Evolutionary conservation across 2,797 vertebrate species (phyloP), one percentile per base, ranked within the genome.

Genomic region (Sphenodon punctatus): DNA sequence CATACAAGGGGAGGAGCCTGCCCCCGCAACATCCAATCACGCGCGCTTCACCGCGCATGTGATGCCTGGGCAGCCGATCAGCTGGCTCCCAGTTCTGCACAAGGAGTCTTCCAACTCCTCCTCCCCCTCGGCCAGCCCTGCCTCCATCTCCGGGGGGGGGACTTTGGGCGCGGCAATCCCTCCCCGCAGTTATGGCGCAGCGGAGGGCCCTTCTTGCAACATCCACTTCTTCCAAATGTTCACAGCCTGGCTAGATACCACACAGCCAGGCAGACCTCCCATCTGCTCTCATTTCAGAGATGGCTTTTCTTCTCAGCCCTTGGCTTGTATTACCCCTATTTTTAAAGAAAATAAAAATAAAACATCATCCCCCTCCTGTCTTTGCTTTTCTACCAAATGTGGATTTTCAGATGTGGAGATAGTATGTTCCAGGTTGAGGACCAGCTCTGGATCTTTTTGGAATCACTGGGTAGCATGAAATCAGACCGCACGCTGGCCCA

Each of bases 211-310:
- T n/a, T 92, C 82, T 88, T 91, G 87, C 82, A 93, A 85, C 80
- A 80, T 0, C 56, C 81, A 49, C 72, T 85, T 60, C 38, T 82
- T 86, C 88, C 88, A 85, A 85, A 84, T 67, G 6, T 79, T 86
- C 72, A 78, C 75, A 91, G 69, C 76, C 88, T 90, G 82, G 84
- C 86, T 58, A 16, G 60, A 58, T 80, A 34, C 77, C 84, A 83
- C 77, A 75, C 66, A 80, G 64, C 84, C 89, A 94, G 92, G 92
- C 91, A 88, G 90, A 83, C 65, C 10, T 48, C 51, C 88, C 90
- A 90, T 94, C 88, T 93, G 92, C 78, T 91, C 70, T 42, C 36
- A 2, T 70, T 76, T 85, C 56, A 66, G 82, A 58, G 43, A 59
- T 89, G 77, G 83, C 45, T 67, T 92, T 90, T 85, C 81, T 84